A percentile compares a stretch with the other conserved stretches of the same genome.
phyloP scores from a whole-genome alignment of 2,113 vertebrate species.

The Acrocephalus kingi region DNA sequence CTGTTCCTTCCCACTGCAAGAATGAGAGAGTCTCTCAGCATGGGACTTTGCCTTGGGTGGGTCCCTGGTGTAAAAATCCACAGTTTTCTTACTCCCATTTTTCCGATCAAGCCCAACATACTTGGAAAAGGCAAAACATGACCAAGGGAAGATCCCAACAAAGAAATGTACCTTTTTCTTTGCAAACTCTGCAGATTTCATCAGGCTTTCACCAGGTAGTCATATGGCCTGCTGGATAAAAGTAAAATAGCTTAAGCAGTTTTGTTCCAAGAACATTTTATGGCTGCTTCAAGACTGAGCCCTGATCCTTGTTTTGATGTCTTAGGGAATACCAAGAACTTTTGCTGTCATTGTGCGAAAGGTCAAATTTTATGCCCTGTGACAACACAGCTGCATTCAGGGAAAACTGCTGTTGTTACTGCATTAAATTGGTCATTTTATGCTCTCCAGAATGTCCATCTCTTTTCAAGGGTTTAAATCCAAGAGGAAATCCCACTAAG shows the following conservation, averaged over 20 bases:
- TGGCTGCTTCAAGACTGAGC: neutral
- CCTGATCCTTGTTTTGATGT: neutral
- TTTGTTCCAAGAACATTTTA: neutral
- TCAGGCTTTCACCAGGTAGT: neutral
- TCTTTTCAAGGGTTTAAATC: conserved; percentile 12
- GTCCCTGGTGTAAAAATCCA: neutral
- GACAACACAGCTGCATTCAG: neutral
- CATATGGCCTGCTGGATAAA: fast-evolving
- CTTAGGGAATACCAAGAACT: neutral
- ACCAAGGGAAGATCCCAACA: neutral
- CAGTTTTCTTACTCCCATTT: neutral
- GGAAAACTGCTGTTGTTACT: neutral
- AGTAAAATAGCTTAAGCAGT: neutral
- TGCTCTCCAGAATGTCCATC: neutral
- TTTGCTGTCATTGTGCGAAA: neutral
- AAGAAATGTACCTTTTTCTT: neutral
- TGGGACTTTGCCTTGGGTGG: neutral
- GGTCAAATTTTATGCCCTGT: neutral
- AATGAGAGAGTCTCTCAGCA: neutral
- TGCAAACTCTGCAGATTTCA: neutral
- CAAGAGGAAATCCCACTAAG: conserved; percentile 8
- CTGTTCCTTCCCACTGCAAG: neutral
- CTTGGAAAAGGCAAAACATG: neutral
- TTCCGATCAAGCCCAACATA: neutral
- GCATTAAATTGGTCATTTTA: neutral